Evolutionary conservation across 1,140 invertebrate species (phyloP), one percentile per base, ranked within the genome.

Genomic region (Nylanderia fulva): DNA sequence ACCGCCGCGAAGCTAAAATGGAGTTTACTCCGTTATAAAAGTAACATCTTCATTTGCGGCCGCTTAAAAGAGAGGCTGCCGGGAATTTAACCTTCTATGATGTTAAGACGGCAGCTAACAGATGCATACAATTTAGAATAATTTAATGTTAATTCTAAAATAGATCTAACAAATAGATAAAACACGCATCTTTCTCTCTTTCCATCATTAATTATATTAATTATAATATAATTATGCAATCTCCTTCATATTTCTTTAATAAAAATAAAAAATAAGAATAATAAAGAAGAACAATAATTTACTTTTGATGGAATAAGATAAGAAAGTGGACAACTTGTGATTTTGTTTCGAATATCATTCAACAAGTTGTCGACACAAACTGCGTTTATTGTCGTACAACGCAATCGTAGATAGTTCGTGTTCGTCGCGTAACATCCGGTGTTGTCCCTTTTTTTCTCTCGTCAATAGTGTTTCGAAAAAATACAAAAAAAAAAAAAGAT

Each of bases 31-130:
- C 24, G 27, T 7, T 56, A 42, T 68, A 69, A 56, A 80, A 80
- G 24, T 69, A 80, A 80, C 77, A 56, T 80, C 24, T 80, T 63
- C 64, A 80, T 80, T 69, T 80, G 64, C 21, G 52, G 36, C n/a
- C 33, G 48, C 33, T 80, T 66, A 29, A 56, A 48, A 27, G 36
- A 68, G 13, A 48, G 15, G 9, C 18, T 29, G 48, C 15, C 24
- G 48, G 24, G 13, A 8, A 29, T 80, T 80, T 71, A 80, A 71
- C 21, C 9, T 11, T 56, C 1, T 18, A n/a, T 80, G 42, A 71
- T 42, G 24, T 54, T 56, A 36, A 56, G 33, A 48, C 18, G 13
- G n/a, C 42, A 36, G 39, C 5, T 74, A 48, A 45, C 15, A 36
- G 64, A 66, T 18, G 9, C 54, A n/a, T 24, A 36, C 13, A 69